Evolutionary conservation across 2,888 invertebrate species (phyloP).

Genomic region (Cordilura impudica): DNA sequence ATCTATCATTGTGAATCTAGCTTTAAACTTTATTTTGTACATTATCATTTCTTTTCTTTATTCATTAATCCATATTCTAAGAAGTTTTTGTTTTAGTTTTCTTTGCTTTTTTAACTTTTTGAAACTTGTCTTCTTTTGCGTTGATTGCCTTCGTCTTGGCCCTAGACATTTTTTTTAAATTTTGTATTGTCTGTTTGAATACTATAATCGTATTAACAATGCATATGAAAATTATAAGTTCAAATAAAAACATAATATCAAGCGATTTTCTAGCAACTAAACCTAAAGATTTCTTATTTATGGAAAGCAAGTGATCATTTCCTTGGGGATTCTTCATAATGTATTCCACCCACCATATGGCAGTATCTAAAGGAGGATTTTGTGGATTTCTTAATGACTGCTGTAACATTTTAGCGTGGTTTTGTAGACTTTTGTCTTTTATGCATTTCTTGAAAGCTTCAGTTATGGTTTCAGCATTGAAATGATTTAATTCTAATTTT

Average conservation of each 20-base stretch:
- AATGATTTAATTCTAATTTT: neutral
- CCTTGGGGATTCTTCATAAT: conserved; percentile 20
- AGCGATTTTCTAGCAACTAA: conserved; percentile 9
- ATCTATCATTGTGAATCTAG: too few relatives aligned
- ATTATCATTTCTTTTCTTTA: too few relatives aligned
- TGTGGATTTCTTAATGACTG: conserved; percentile 1
- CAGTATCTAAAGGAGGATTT: conserved; percentile 31
- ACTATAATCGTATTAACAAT: conserved; percentile 18
- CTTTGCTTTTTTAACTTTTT: conserved; percentile 11
- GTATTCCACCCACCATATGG: conserved; percentile 46
- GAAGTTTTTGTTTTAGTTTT: conserved; percentile 23
- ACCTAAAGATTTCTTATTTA: neutral
- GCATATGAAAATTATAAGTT: conserved; percentile 27
- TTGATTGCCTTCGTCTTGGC: neutral
- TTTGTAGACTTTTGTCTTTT: neutral
- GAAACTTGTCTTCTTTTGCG: neutral
- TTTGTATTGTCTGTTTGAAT: conserved; percentile 5
- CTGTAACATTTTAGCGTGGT: neutral
- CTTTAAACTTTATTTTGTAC: too few relatives aligned
- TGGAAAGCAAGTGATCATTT: conserved; percentile 15
- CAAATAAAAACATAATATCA: conserved; percentile 19
- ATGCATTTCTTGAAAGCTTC: neutral
- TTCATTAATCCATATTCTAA: too few relatives aligned
- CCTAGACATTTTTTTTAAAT: conserved; percentile 8
- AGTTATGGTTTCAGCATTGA: neutral